Evolutionary conservation across 2,797 vertebrate species (phyloP).

Genomic region (Halcyon badia): DNA sequence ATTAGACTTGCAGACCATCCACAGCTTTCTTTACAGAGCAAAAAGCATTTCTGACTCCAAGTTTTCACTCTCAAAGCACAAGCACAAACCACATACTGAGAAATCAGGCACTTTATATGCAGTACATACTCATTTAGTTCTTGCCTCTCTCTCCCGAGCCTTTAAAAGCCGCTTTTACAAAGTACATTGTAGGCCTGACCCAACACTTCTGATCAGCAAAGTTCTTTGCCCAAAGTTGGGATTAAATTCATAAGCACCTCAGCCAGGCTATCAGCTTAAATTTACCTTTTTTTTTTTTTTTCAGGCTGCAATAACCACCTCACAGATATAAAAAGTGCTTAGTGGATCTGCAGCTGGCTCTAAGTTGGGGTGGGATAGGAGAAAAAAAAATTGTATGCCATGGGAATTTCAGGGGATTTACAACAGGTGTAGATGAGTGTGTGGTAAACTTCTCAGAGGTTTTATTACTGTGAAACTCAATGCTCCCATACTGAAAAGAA

Average conservation of each 20-base stretch:
- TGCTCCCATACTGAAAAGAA: neutral
- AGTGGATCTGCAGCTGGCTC: neutral
- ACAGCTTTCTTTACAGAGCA: neutral
- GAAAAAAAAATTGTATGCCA: neutral
- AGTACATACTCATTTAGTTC: neutral
- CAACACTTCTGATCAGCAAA: neutral
- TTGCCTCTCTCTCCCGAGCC: neutral
- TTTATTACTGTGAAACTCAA: slow-evolving; percentile 52
- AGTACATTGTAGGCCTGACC: neutral
- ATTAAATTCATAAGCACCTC: neutral
- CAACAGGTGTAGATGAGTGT: slow-evolving; percentile 1
- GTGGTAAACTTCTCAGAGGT: neutral
- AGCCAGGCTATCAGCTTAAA: neutral
- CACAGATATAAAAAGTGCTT: neutral
- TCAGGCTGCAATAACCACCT: neutral
- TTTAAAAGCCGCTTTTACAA: neutral
- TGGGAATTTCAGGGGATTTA: neutral
- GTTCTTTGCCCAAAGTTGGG: neutral
- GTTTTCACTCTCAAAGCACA: neutral
- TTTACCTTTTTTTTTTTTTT: neutral
- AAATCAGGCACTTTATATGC: neutral
- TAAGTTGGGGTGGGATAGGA: neutral
- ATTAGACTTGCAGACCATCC: neutral
- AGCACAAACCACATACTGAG: neutral
- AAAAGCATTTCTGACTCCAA: neutral